phyloP scores from a whole-genome alignment of 2,888 invertebrate species.

The Archaeoteleia sp. region DNA sequence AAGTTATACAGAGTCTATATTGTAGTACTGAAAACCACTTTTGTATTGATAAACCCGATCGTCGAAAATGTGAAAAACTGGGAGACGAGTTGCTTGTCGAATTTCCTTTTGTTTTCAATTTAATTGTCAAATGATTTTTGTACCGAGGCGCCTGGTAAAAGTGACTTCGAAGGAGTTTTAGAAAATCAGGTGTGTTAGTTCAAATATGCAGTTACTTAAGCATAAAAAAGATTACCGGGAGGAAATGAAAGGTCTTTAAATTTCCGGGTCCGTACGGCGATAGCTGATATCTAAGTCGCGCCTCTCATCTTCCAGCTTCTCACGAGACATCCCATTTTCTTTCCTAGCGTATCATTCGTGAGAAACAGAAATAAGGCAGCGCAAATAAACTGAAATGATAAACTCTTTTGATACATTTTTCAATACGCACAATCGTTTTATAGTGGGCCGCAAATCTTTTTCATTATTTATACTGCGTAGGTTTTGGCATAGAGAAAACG shows the following conservation, averaged over 20 bases:
- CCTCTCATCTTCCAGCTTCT: slow-evolving; percentile 26
- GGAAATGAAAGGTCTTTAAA: slow-evolving; percentile 30
- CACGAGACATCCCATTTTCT: slow-evolving; percentile 5
- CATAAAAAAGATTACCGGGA: slow-evolving; percentile 14
- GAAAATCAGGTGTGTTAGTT: slow-evolving; percentile 7
- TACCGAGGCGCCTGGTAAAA: neutral
- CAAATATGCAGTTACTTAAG: slow-evolving; percentile 11
- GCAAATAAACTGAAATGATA: neutral
- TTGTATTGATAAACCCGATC: slow-evolving; percentile 65
- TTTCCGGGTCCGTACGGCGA: slow-evolving; percentile 10
- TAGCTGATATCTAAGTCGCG: slow-evolving; percentile 7
- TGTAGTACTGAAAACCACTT: slow-evolving; percentile 69
- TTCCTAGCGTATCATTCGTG: slow-evolving; percentile 6
- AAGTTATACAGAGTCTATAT: slow-evolving; percentile 73
- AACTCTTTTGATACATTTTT: slow-evolving; percentile 1
- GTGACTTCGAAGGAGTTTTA: slow-evolving; percentile 1
- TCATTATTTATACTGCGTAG: slow-evolving; percentile 8
- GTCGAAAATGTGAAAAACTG: slow-evolving; percentile 15
- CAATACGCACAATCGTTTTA: slow-evolving; percentile 9
- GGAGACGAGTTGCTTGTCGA: slow-evolving; percentile 9
- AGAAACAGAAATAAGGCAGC: slow-evolving; percentile 16
- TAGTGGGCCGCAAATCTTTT: neutral
- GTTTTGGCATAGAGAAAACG: slow-evolving; percentile 16
- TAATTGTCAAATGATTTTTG: slow-evolving; percentile 18
- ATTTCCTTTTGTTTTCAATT: slow-evolving; percentile 22